phyloP scores from a whole-genome alignment of 2,113 vertebrate genomes.

The Grallaria varia region DNA sequence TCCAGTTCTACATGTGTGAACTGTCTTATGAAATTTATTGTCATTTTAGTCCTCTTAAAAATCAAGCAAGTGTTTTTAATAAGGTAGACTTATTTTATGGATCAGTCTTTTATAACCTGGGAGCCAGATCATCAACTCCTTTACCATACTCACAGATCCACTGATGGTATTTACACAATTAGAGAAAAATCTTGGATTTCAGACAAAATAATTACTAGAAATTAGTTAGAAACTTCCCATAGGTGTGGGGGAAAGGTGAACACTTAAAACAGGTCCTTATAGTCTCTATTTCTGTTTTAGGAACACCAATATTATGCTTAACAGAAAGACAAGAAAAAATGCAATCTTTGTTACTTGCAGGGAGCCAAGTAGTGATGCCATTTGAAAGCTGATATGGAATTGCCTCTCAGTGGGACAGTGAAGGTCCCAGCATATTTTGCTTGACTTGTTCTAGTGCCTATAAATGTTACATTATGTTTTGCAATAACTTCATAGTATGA shows the following conservation, averaged over 20 bases:
- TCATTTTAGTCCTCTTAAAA: neutral
- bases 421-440: neutral
- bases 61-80: neutral
- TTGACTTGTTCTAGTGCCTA: neutral
- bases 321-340: neutral
- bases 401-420: neutral
- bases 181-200: neutral
- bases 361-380: neutral
- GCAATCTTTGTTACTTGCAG: neutral
- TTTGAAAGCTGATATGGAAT: neutral
- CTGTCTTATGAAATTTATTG: neutral
- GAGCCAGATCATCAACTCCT: neutral
- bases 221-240: neutral
- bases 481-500: neutral
- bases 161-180: neutral
- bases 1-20: neutral
- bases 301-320: neutral
- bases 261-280: neutral
- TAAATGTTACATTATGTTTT: neutral
- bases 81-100: neutral
- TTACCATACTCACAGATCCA: neutral
- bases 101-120: neutral
- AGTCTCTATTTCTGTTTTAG: neutral
- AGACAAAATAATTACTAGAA: neutral
- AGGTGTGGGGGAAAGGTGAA: neutral